Evolutionary conservation across 2,888 invertebrate genomes (phyloP).

Genomic region (Thera britannica): DNA sequence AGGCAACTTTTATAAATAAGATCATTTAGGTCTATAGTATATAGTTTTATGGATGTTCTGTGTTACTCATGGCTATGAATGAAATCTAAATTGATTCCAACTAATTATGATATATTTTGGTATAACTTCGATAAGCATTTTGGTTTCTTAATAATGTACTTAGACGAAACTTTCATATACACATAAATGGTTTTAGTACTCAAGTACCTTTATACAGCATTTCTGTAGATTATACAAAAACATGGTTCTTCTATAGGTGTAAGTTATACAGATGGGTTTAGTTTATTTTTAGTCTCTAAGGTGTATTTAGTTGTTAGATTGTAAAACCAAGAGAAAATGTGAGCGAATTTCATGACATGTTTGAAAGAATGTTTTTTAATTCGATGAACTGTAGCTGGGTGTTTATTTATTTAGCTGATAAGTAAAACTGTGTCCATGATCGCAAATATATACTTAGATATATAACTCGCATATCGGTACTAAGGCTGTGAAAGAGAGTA

Average conservation of each 20-base stretch:
- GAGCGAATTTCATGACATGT: conserved; percentile 69
- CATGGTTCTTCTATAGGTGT: conserved; percentile 16
- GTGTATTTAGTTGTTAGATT: conserved; percentile 24
- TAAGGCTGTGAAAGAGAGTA: conserved; percentile 64
- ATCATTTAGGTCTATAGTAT: conserved; percentile 2
- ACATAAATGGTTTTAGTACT: conserved; percentile 5
- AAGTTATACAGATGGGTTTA: conserved; percentile 24
- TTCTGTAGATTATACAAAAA: conserved; percentile 18
- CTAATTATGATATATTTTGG: conserved; percentile 7
- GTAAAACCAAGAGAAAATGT: conserved; percentile 42
- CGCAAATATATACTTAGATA: conserved; percentile 22
- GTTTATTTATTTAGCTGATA: conserved; percentile 35
- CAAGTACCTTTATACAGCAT: conserved; percentile 18
- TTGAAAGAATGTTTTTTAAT: conserved; percentile 34
- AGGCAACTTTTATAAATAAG: conserved; percentile 2
- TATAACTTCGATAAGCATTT: conserved; percentile 24
- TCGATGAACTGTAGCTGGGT: conserved; percentile 26
- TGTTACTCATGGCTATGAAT: conserved; percentile 26
- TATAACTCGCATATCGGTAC: conserved; percentile 44
- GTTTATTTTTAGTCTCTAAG: conserved; percentile 27
- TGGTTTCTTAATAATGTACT: conserved; percentile 10
- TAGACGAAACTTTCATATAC: conserved; percentile 1
- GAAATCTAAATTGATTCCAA: conserved; percentile 17
- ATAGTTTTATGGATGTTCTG: conserved; percentile 1
- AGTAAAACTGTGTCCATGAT: conserved; percentile 26